Base-by-base conservation (phyloP, 2,113 vertebrate species). In the Thinocorus orbignyianus region DNA sequence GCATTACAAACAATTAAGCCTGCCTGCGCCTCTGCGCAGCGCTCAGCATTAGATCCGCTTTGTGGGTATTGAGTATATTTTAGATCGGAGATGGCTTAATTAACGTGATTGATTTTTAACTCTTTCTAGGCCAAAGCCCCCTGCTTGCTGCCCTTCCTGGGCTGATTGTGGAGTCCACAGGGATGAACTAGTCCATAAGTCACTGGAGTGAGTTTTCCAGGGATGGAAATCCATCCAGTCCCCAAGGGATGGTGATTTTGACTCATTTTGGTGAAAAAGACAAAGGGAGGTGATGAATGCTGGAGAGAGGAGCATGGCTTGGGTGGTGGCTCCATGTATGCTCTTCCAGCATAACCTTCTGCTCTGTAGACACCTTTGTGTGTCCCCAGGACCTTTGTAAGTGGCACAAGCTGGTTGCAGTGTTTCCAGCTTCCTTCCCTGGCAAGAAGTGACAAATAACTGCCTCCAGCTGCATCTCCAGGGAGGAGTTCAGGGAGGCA, bases 1-100 rank as follows among this genome's bases (percentile, higher is more conserved):
- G 76, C 60, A 62, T 89, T 82, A 74, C 81, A 87, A 94, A 93
- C 93, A 93, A 86, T 80, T 88, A 80, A 93, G 66, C 19, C 86
- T 81, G 46, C 83, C 93, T 17, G 68, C 4, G 44, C 62, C 83
- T 49, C 82, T 49, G 82, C 28, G 42, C 57, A 24, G 78, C 8
- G 3, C 51, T 37, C 17, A 3, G 3, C 3, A 1, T 23, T 52
- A 5, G 42, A 35, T 65, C 87, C 6, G 9, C 71, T 78, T 39
- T 14, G 17, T 24, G 86, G 83, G 61, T 31, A 84, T 33, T 8
- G 69, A 46, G 30, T 9, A 7, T 33, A 1, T 44, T 86, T 78
- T 4, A 30, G 35, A 60, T 60, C 1, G 1, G 83, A 39, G 58
- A 3, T 57, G 39, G 13, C 22, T 70, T 83, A 18, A 46, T 54